Base-by-base conservation (phyloP, 2,113 vertebrate species). In the Vanacampus margaritifer region DNA sequence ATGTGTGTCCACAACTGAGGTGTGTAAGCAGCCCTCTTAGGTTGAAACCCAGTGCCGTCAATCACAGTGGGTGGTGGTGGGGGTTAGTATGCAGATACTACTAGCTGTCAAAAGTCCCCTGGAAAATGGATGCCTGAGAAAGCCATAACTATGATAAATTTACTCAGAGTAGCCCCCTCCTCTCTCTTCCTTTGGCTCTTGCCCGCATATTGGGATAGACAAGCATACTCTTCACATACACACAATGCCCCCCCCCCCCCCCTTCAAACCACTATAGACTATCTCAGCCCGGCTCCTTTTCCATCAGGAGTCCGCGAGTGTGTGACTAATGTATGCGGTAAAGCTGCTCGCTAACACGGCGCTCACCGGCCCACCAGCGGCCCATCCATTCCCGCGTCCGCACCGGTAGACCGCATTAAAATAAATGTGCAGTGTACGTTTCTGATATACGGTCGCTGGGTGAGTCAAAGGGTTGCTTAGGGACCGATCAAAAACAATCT, bases 131-230 rank as follows among this genome's bases (percentile, higher is more conserved):
- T 94, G 95, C 92, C 85, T 87, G 69, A 94, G 93, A 93, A 97
- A 96, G 94, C 95, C 93, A 94, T 97, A 96, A 97, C 93, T 94
- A 96, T 97, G 95, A 98, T 95, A 96, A 96, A 98, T 97, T 94
- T 82, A 87, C 93, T 82, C 56, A 5, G 67, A 81, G 77, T 75
- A 71, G 36, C 65, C 84, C 84, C 80, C 84, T 67, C 83, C 76
- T 69, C 80, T 74, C 75, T 57, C 72, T 51, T 16, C 65, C 64
- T 75, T 74, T 62, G 67, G 71, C 67, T 72, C 76, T 64, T 39
- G 3, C 84, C 80, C 66, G 68, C 84, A 74, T 78, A 83, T 78
- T 84, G 76, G 81, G 83, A 86, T 80, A 87, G 81, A 87, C 82
- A 85, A 80, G 79, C 69, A 81, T 81, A 81, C 76, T 78, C 79